Conservation (phyloP, 2,888 invertebrate genomes). For the Tromatobia lineatoria region DNA sequence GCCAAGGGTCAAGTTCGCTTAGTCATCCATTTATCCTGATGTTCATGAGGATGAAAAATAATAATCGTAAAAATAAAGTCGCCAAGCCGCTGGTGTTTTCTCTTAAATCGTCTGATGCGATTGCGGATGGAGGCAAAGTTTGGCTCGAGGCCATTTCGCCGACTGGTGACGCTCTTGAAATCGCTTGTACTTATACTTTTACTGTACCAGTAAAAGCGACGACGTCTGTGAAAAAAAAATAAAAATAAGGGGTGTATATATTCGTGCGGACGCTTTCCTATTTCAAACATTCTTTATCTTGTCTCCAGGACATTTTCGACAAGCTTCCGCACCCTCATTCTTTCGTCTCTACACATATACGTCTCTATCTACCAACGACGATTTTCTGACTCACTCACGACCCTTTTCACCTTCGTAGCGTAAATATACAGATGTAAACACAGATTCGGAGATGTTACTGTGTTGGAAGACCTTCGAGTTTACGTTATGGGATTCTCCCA, state of each 20-base stretch:
- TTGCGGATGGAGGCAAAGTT: conserved; percentile 21
- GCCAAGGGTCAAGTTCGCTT: background rate
- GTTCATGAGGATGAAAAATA: conserved; percentile 35
- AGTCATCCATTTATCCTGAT: background rate
- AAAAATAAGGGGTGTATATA: conserved; percentile 29
- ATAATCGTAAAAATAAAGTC: conserved; percentile 24
- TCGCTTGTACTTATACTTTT: conserved; percentile 51
- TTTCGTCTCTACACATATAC: background rate
- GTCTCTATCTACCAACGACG: background rate
- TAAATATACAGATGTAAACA: conserved; percentile 41
- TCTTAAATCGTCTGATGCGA: conserved; percentile 18
- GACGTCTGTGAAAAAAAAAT: conserved; percentile 38
- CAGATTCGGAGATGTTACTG: conserved; percentile 28
- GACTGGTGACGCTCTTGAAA: conserved; percentile 27
- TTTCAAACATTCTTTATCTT: conserved; percentile 51
- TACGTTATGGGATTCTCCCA: background rate
- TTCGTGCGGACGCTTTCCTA: conserved; percentile 42
- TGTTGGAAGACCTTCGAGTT: conserved; percentile 29
- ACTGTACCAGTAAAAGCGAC: conserved; percentile 44
- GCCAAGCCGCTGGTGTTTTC: background rate
- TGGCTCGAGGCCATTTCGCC: conserved; percentile 54
- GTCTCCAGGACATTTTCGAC: conserved; percentile 52
- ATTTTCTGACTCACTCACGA: conserved; percentile 44
- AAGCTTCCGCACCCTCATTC: conserved; percentile 28
- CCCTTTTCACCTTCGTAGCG: conserved; percentile 18